Conservation (phyloP, 2,113 vertebrate species). For the Gambusia holbrooki region DNA sequence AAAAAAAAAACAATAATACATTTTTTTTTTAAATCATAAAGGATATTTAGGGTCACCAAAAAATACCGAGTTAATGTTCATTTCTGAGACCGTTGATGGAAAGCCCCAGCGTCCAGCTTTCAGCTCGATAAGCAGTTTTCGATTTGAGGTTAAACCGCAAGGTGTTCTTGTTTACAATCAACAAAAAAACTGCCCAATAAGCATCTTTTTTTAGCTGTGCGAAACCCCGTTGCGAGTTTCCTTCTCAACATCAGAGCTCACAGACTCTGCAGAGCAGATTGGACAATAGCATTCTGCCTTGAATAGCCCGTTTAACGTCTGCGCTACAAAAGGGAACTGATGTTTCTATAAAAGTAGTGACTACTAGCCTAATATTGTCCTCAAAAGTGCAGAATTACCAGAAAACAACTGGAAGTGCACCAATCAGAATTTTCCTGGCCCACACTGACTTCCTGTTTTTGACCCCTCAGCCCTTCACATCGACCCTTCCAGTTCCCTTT, state of each 20-base stretch:
- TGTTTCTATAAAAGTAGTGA: not conserved
- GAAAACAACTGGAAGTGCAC: not conserved
- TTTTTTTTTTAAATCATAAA: too few species aligned
- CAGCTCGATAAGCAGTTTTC: not conserved
- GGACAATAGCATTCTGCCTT: too few species aligned
- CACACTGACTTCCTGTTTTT: not conserved
- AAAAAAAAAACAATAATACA: not conserved
- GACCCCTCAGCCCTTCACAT: not conserved
- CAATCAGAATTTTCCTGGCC: too few species aligned
- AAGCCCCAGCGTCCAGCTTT: not conserved
- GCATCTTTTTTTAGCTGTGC: slow-evolving; percentile 22
- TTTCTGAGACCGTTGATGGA: not conserved
- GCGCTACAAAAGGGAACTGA: not conserved
- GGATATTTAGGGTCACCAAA: too few species aligned
- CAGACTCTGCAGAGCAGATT: not conserved
- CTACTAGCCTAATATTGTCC: not conserved
- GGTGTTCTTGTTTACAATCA: slow-evolving; percentile 26
- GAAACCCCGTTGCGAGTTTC: slow-evolving; percentile 4
- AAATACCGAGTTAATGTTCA: not conserved
- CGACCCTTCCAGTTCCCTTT: not conserved
- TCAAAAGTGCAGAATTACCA: not conserved
- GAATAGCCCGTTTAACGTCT: not conserved
- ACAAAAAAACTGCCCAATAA: slow-evolving; percentile 41
- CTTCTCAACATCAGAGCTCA: not conserved
- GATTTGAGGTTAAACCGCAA: not conserved